Base-by-base conservation (phyloP, 2,888 invertebrate species). In the Apantesis nais region DNA sequence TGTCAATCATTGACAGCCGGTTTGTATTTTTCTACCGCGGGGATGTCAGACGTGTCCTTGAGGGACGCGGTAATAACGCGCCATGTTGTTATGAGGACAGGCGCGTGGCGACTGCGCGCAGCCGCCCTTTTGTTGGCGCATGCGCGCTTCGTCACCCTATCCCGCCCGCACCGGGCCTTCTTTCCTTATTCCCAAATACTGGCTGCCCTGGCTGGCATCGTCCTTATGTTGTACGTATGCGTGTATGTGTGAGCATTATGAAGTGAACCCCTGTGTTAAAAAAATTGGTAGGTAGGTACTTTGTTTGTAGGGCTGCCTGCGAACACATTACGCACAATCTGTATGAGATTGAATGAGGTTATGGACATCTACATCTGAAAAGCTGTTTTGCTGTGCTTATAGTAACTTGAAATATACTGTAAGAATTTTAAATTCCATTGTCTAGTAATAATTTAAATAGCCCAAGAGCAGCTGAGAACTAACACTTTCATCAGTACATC, bases 81-180 rank as follows among this genome's bases (percentile, higher is more conserved):
- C 93, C 94, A 92, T 93, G 90, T 92, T 91, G 89, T 83, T 88
- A 90, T 87, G 87, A 87, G 90, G 90, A 90, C 92, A 89, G 89
- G 91, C 94, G 94, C 93, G 92, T 92, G 92, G 89, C 92, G 92
- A 94, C 94, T 94, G 94, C 93, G 94, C 93, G 89, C 87, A 85
- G 89, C 91, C 88, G 90, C 89, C 91, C 90, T 88, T 86, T 29
- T 82, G 82, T 75, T 81, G 73, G 89, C 90, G 92, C 93, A 89
- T 89, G 94, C 92, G 92, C 86, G 80, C 78, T 90, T 90, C 92
- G 91, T 91, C 90, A 92, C 92, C 92, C 90, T 86, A 88, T 86
- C 86, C 87, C 78, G 85, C 86, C 78, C 78, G 80, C 80, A 80
- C 81, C 79, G 78, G 79, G 77, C 80, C 74, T 77, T 78, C 73